These are phyloP conservation scores for Apodemus sylvaticus DNA, from an alignment of 2,113 vertebrate genomes.

Conservation along the genomic window DNA sequence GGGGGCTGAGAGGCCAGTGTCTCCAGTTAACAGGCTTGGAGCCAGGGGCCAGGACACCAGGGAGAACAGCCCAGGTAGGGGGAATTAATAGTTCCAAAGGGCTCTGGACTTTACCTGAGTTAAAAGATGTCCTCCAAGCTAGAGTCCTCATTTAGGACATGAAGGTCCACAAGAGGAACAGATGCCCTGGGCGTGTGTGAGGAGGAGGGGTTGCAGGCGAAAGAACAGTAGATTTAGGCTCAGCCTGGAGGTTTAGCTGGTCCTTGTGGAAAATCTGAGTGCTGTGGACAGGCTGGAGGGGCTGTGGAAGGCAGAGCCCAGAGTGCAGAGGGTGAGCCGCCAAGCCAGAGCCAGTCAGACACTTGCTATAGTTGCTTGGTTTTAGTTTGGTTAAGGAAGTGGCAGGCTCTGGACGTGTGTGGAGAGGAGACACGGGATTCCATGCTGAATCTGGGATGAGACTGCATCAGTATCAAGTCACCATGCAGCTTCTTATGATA, in stretches of 20 bases:
- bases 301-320: neutral
- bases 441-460: neutral
- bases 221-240: neutral
- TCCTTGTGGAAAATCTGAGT: neutral
- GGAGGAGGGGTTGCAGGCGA: neutral
- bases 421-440: neutral
- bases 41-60: neutral
- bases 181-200: neutral
- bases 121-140: neutral
- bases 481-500: neutral
- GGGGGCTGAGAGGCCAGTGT: neutral
- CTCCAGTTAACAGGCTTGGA: neutral
- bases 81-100: neutral
- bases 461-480: neutral
- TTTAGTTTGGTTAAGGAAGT: constrained; percentile 3
- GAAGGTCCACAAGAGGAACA: neutral
- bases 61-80: neutral
- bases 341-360: neutral
- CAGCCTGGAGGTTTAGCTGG: neutral
- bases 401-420: neutral
- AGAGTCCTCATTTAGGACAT: neutral
- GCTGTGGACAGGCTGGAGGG: too few species aligned
- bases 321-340: neutral
- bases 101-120: neutral
- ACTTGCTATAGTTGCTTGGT: neutral